Conservation (phyloP, 1,140 invertebrate genomes). For the Drosophila saltans region DNA sequence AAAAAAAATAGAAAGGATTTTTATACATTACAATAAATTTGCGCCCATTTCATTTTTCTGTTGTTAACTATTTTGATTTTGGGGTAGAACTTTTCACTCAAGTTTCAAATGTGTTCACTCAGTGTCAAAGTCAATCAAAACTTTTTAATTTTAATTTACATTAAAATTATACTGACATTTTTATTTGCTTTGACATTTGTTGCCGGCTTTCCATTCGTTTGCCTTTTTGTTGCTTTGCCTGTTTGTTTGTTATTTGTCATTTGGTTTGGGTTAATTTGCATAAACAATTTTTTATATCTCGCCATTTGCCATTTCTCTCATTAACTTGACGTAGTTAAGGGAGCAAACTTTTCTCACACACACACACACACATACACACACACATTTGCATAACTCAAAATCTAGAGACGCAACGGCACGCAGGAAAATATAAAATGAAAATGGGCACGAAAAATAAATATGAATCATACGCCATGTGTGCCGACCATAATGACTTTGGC, state of each 20-base stretch:
- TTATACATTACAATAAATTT: neutral
- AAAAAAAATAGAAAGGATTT: neutral
- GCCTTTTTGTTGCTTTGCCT: neutral
- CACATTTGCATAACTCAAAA: constrained; percentile 69
- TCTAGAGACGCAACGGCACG: too few relatives aligned
- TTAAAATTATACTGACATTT: constrained; percentile 58
- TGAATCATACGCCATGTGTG: constrained; percentile 78
- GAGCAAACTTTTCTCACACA: constrained; percentile 35
- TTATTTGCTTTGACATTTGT: constrained; percentile 45
- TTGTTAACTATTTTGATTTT: neutral
- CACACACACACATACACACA: neutral
- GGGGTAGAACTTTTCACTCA: constrained; percentile 23
- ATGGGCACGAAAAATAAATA: constrained; percentile 70
- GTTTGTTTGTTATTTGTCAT: neutral
- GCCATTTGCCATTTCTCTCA: constrained; percentile 10
- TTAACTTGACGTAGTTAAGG: constrained; percentile 13
- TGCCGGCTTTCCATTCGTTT: constrained; percentile 41
- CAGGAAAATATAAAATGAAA: constrained; percentile 56
- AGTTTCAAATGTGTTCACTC: neutral
- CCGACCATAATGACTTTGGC: constrained; percentile 37
- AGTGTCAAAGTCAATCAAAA: constrained; percentile 59
- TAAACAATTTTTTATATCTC: constrained; percentile 14
- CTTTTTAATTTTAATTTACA: constrained; percentile 75
- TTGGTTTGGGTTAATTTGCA: constrained; percentile 12
- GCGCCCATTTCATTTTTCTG: neutral